Percentiles rank a stretch among this genome's conserved stretches.
phyloP scores from a whole-genome alignment of 2,888 invertebrate genomes.

The Rhodophaea formosa region DNA sequence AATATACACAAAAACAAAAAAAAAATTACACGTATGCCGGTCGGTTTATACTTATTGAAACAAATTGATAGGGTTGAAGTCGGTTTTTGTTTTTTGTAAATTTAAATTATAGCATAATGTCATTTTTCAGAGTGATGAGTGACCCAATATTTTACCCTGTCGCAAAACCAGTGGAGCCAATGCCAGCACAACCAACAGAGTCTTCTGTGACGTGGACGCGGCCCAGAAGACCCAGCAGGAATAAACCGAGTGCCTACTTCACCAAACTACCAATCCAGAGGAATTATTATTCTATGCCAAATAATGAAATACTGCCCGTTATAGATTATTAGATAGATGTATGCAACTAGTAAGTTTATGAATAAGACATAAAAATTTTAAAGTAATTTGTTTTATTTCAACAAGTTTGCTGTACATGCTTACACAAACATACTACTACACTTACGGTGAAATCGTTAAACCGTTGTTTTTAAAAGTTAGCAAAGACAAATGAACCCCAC shows the following conservation, averaged over 20 bases:
- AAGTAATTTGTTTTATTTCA: no score
- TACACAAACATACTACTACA: no score
- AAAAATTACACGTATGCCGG: no score
- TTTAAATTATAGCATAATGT: no score
- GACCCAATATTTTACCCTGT: conserved; percentile 8
- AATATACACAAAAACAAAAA: no score
- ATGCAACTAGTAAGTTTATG: neutral
- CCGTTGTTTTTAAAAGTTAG: no score
- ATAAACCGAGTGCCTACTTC: conserved; percentile 32
- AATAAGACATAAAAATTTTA: neutral
- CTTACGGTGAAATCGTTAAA: no score
- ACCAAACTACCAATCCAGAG: conserved; percentile 25
- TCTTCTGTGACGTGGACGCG: conserved; percentile 63
- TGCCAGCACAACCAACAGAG: conserved; percentile 36
- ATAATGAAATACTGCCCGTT: neutral
- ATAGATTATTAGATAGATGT: neutral
- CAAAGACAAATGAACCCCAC: no score
- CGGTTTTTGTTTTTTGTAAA: no score
- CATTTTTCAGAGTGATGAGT: conserved; percentile 33
- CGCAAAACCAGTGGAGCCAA: neutral
- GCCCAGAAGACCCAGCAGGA: conserved; percentile 46
- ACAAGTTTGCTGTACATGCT: no score
- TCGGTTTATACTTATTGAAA: no score
- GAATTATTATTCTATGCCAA: neutral
- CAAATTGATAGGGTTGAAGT: no score